Evolutionary conservation across 2,888 invertebrate genomes (phyloP).

Genomic region (Malachius bipustulatus): DNA sequence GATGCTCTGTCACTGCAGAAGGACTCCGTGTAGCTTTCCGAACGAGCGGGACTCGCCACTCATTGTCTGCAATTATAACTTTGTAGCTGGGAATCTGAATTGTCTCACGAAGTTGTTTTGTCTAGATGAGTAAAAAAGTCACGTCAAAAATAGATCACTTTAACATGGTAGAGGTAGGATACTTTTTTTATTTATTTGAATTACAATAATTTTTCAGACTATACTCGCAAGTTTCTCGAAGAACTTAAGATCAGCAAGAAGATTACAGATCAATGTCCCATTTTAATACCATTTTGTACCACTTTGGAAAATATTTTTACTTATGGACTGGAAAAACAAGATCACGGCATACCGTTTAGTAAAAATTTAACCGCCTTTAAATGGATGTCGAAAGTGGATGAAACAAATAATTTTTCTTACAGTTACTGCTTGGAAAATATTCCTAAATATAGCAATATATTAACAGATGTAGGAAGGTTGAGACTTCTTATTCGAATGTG

Average conservation of each 20-base stretch:
- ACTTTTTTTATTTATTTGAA: no score
- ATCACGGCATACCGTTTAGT: slow-evolving; percentile 34
- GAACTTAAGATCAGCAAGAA: slow-evolving; percentile 24
- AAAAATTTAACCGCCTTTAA: slow-evolving; percentile 40
- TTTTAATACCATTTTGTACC: slow-evolving; percentile 30
- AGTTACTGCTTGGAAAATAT: slow-evolving; percentile 38
- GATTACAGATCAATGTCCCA: slow-evolving; percentile 39
- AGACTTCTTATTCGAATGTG: slow-evolving; percentile 41
- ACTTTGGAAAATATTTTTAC: slow-evolving; percentile 39
- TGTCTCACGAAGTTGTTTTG: no score
- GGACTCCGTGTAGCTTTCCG: no score
- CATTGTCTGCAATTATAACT: no score
- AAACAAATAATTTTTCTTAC: slow-evolving; percentile 31
- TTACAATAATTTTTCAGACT: slow-evolving; percentile 28
- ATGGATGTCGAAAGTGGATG: slow-evolving; percentile 43
- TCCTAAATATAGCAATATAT: slow-evolving; percentile 34
- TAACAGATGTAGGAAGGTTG: slow-evolving; percentile 37
- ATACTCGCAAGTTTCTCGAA: slow-evolving; percentile 35
- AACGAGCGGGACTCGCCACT: no score
- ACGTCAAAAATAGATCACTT: no score
- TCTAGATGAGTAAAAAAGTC: no score
- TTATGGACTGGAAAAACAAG: slow-evolving; percentile 39
- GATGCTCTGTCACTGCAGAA: no score
- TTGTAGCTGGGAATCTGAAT: no score
- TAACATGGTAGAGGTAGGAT: no score